Evolutionary conservation across 2,888 invertebrate species (phyloP).

Genomic region (Ditylenchus weischeri): DNA sequence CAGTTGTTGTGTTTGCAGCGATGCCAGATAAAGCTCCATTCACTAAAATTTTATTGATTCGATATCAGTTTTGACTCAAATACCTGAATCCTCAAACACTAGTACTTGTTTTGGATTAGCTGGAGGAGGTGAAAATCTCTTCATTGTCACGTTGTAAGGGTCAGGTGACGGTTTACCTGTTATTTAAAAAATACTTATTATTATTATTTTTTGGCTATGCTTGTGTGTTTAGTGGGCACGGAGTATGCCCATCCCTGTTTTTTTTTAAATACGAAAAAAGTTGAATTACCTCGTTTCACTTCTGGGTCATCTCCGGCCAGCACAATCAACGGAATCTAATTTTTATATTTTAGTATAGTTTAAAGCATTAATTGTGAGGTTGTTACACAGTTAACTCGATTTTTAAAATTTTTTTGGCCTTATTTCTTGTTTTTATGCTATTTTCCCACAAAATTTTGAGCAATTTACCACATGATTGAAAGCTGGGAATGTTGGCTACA

Average conservation of each 20-base stretch:
- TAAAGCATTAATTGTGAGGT: no score
- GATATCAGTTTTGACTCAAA: neutral
- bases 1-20: constrained; percentile 65
- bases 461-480: no score
- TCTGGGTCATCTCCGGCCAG: constrained; percentile 79
- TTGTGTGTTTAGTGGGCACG: constrained; percentile 64
- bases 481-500: no score
- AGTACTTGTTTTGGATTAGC: constrained; percentile 31
- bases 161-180: constrained; percentile 61
- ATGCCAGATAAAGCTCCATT: constrained; percentile 79
- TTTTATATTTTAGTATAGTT: neutral
- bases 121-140: constrained; percentile 37
- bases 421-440: no score
- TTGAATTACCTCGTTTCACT: constrained; percentile 70
- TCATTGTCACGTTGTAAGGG: constrained; percentile 70
- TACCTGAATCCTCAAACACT: constrained; percentile 76
- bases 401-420: no score
- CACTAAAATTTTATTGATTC: constrained; percentile 72
- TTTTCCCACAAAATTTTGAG: no score
- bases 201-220: no score
- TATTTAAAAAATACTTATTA: no score
- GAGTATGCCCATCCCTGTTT: no score
- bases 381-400: no score
- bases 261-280: constrained; percentile 70
- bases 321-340: constrained; percentile 66